Conservation (phyloP, 2,888 invertebrate genomes). For the Drosophila longiperda region DNA sequence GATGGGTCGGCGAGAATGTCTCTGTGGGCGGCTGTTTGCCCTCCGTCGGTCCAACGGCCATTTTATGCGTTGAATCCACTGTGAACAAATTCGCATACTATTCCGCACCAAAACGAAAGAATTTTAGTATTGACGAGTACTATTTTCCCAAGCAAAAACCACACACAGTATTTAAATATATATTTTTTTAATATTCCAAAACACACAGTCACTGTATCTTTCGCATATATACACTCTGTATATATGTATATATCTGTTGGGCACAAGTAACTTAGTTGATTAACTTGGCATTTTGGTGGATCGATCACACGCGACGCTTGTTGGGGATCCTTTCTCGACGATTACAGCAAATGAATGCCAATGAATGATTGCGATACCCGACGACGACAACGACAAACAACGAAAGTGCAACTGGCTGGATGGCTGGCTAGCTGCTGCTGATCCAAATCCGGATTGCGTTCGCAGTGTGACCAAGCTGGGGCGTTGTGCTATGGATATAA, state of each 20-base stretch:
- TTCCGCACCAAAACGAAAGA: constrained; percentile 74
- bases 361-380: constrained; percentile 75
- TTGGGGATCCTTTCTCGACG: constrained; percentile 38
- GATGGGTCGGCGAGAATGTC: constrained; percentile 84
- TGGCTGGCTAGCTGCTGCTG: constrained; percentile 23
- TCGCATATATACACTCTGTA: background rate
- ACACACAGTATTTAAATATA: constrained; percentile 13
- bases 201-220: constrained; percentile 49
- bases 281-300: constrained; percentile 17
- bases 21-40: constrained; percentile 85
- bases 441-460: constrained; percentile 71
- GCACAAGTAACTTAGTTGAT: constrained; percentile 4
- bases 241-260: constrained; percentile 7
- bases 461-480: constrained; percentile 47
- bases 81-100: constrained; percentile 85
- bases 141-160: constrained; percentile 6
- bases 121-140: constrained; percentile 61
- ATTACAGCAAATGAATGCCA: constrained; percentile 69
- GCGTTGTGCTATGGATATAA: constrained; percentile 71
- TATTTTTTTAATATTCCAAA: constrained; percentile 10
- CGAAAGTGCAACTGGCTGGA: constrained; percentile 59
- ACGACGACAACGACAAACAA: constrained; percentile 43
- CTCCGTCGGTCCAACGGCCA: constrained; percentile 86
- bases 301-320: constrained; percentile 37
- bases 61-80: constrained; percentile 86